phyloP scores from a whole-genome alignment of 2,113 vertebrate genomes.

The Misgurnus anguillicaudatus region DNA sequence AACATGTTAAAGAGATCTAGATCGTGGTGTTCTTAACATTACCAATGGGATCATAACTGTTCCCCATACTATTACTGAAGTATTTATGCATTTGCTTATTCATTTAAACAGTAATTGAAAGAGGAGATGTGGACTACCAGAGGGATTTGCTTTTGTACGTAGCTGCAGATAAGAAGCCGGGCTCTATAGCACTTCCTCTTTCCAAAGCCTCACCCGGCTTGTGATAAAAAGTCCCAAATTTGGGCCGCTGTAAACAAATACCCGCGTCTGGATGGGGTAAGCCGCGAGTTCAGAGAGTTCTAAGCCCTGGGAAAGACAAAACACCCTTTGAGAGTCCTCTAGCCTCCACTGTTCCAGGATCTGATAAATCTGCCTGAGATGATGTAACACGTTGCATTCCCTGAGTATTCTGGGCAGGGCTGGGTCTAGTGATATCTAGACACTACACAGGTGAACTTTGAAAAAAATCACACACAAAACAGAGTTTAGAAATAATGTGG shows the following conservation, averaged over 20 bases:
- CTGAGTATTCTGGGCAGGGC: constrained; percentile 37
- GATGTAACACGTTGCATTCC: constrained; percentile 70
- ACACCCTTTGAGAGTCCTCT: constrained; percentile 77
- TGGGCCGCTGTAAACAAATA: constrained; percentile 75
- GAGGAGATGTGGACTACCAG: constrained; percentile 51
- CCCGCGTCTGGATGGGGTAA: constrained; percentile 63
- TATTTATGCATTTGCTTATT: background rate
- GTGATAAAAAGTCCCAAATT: constrained; percentile 71
- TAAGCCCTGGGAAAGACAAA: constrained; percentile 75
- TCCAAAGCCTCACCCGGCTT: constrained; percentile 52
- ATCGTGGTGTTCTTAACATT: no score
- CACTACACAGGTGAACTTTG: constrained; percentile 49
- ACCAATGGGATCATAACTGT: no score
- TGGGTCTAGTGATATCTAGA: constrained; percentile 53
- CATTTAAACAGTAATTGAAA: constrained; percentile 36
- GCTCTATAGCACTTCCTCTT: constrained; percentile 61
- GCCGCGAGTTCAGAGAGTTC: constrained; percentile 71
- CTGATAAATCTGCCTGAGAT: constrained; percentile 70
- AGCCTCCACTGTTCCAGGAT: constrained; percentile 68
- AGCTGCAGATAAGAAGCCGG: constrained; percentile 53
- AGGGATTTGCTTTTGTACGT: constrained; percentile 47
- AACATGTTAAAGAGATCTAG: no score
- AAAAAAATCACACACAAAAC: constrained; percentile 38
- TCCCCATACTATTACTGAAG: background rate
- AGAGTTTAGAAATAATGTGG: background rate